Conservation (phyloP, 2,888 invertebrate species). For the Desoria tigrina region DNA sequence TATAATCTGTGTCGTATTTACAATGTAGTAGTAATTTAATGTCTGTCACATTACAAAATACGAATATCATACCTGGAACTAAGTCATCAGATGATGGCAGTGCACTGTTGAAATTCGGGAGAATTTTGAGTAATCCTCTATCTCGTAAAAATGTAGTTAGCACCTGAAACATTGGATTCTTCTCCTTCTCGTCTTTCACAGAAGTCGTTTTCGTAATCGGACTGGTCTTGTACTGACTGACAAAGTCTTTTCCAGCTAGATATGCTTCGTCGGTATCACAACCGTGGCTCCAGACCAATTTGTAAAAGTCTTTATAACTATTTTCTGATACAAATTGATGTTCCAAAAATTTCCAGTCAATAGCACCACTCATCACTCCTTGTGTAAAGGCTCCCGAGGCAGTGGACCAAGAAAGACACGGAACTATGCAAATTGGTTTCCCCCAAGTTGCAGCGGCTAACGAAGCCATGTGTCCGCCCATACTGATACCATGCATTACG, state of each 20-base stretch:
- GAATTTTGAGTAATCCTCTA: conserved; percentile 31
- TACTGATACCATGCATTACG: conserved; percentile 91
- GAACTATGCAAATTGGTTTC: conserved; percentile 87
- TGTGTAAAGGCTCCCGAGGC: conserved; percentile 93
- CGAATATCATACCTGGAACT: too few relatives aligned
- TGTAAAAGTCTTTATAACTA: conserved; percentile 76
- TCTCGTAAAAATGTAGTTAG: conserved; percentile 28
- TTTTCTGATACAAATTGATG: conserved; percentile 81
- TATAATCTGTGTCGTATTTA: too few relatives aligned
- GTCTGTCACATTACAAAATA: too few relatives aligned
- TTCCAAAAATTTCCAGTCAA: conserved; percentile 89
- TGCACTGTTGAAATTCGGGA: conserved; percentile 18
- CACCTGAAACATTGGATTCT: conserved; percentile 20
- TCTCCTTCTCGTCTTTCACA: conserved; percentile 9
- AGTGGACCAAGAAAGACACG: conserved; percentile 87
- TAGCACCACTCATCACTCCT: conserved; percentile 93
- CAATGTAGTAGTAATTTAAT: too few relatives aligned
- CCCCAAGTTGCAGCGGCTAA: conserved; percentile 95
- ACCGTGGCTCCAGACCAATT: conserved; percentile 70
- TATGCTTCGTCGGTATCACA: conserved; percentile 39
- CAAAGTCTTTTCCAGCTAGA: conserved; percentile 41
- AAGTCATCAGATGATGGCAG: too few relatives aligned
- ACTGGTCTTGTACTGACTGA: conserved; percentile 24
- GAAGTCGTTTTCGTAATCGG: not conserved
- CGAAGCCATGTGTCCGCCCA: conserved; percentile 99